Conservation (phyloP, 1,140 invertebrate genomes). For the Diachasmimorpha longicaudata region DNA sequence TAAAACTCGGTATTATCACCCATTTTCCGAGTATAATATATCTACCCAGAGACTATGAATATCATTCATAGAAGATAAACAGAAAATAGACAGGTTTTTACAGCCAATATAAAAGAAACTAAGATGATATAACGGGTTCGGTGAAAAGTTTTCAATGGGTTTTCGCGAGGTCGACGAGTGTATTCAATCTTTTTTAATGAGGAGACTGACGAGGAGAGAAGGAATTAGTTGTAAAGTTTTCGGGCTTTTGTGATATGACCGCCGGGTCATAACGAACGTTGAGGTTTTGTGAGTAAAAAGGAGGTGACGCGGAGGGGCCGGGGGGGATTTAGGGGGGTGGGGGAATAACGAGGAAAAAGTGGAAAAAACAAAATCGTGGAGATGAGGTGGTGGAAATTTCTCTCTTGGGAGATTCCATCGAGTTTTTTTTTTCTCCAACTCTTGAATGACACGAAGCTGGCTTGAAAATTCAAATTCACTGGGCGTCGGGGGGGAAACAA, state of each 20-base stretch:
- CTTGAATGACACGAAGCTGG: neutral
- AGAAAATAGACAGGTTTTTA: neutral
- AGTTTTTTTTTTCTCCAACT: neutral
- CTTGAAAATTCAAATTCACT: neutral
- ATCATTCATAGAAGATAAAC: neutral
- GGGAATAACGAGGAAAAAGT: neutral
- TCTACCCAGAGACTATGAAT: neutral
- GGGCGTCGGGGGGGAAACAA: neutral
- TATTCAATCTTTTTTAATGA: slow-evolving; percentile 2
- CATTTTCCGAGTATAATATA: neutral
- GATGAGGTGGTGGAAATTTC: slow-evolving; percentile 6
- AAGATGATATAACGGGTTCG: neutral
- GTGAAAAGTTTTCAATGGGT: neutral
- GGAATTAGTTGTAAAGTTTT: slow-evolving; percentile 1
- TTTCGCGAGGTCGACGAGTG: neutral
- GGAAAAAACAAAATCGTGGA: neutral
- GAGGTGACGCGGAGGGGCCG: too few relatives aligned
- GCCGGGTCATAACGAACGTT: neutral
- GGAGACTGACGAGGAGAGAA: neutral
- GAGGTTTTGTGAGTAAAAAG: neutral
- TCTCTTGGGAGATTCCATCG: neutral
- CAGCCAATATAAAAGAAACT: neutral
- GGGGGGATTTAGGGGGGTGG: too few relatives aligned
- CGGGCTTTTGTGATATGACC: neutral
- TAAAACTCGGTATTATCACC: neutral